These are phyloP conservation scores for Phrynocephalus forsythii DNA, from an alignment of 2,797 vertebrate species.

Conservation along the genomic window DNA sequence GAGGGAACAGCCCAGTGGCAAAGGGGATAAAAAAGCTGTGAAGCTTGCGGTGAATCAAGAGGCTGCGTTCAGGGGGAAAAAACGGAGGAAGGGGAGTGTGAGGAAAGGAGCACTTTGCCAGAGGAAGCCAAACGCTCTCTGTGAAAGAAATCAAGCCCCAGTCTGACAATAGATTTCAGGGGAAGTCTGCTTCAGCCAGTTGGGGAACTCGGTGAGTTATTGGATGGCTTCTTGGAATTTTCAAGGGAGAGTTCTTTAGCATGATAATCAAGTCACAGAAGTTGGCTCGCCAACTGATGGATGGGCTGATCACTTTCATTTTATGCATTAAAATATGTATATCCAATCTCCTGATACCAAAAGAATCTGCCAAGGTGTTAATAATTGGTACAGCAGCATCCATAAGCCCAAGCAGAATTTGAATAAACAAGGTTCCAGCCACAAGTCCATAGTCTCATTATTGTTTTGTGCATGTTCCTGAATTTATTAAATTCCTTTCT, in stretches of 20 bases:
- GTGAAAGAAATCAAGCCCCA: slow-evolving; percentile 41
- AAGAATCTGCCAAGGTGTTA: not conserved
- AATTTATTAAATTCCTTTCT: too few species aligned
- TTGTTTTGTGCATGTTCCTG: too few species aligned
- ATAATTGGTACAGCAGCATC: not conserved
- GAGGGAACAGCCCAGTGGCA: slow-evolving; percentile 50
- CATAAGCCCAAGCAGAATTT: not conserved
- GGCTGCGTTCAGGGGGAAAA: slow-evolving; percentile 29
- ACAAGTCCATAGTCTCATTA: not conserved
- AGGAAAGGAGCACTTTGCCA: slow-evolving; percentile 53
- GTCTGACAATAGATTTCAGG: not conserved
- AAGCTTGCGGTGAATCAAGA: slow-evolving; percentile 46
- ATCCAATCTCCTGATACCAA: too few species aligned
- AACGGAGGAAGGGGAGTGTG: slow-evolving; percentile 14
- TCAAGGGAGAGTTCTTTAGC: not conserved
- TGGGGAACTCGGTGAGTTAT: not conserved
- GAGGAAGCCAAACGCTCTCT: not conserved
- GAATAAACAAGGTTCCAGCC: not conserved
- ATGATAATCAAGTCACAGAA: rapidly evolving
- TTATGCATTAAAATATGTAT: not conserved
- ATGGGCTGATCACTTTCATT: not conserved
- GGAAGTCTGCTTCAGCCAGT: not conserved
- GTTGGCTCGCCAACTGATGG: not conserved
- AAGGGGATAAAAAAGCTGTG: slow-evolving; percentile 39
- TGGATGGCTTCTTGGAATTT: not conserved